These are phyloP conservation scores for Oncorhynchus keta DNA, from an alignment of 2,113 vertebrate species.

Conservation along the genomic window DNA sequence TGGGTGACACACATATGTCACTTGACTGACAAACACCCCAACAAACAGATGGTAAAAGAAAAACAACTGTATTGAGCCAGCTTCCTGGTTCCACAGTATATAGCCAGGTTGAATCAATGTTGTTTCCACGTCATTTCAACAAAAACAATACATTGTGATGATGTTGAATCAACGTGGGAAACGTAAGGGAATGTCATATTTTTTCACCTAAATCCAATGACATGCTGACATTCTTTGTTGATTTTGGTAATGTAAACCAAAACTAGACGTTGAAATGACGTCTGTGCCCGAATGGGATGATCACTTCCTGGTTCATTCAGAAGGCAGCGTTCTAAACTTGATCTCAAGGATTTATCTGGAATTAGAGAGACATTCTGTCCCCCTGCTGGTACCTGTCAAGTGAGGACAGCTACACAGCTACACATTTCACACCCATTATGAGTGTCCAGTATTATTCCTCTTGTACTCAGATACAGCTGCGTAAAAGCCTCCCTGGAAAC, in stretches of 20 bases:
- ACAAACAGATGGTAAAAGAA: not conserved
- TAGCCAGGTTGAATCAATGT: no score
- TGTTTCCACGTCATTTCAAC: no score
- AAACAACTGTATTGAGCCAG: not conserved
- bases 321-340: not conserved
- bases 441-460: not conserved
- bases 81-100: not conserved
- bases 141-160: not conserved
- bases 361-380: not conserved
- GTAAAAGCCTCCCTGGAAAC: not conserved
- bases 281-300: not conserved
- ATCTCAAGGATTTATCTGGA: constrained; percentile 4
- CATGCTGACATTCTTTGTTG: no score
- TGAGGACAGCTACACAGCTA: not conserved
- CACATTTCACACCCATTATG: not conserved
- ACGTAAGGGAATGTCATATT: no score
- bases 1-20: no score
- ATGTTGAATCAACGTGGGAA: no score
- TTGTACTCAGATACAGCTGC: not conserved
- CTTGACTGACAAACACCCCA: no score
- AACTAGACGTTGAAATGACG: no score
- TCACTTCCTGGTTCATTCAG: not conserved
- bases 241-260: no score
- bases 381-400: not conserved
- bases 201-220: no score